A percentile compares a stretch with the other conserved stretches of the same genome.
Evolutionary conservation across 2,797 vertebrate genomes (phyloP).

Genomic region (Rhynchotus rufescens): DNA sequence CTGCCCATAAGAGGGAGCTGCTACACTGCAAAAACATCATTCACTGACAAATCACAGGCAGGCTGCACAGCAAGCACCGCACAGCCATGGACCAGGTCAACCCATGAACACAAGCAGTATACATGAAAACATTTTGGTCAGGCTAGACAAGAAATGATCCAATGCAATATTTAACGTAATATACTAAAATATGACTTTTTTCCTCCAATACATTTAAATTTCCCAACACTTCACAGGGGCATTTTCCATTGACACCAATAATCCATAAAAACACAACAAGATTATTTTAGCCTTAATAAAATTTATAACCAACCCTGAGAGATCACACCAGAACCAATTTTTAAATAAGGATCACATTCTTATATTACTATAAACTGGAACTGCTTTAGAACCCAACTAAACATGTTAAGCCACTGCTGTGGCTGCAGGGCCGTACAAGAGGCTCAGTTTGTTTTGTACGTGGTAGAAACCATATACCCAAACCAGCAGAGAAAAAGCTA

Average conservation of each 20-base stretch:
- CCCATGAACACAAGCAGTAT: rapidly evolving
- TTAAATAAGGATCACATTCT: background rate
- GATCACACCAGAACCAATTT: background rate
- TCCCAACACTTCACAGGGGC: background rate
- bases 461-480: background rate
- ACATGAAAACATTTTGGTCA: background rate
- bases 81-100: background rate
- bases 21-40: background rate
- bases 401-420: too few species aligned
- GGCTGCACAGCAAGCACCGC: background rate
- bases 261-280: background rate
- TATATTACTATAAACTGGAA: background rate
- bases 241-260: background rate
- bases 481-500: background rate
- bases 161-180: background rate
- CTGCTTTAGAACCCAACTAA: background rate
- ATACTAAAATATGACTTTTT: background rate
- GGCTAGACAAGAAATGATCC: background rate
- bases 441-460: background rate
- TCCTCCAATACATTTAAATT: background rate
- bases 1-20: slow-evolving; percentile 51
- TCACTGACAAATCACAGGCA: background rate
- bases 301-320: background rate
- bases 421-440: too few species aligned
- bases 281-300: background rate